Percentiles rank a stretch among this genome's conserved stretches.
phyloP scores from a whole-genome alignment of 2,797 vertebrate species.

The Chelmon rostratus region DNA sequence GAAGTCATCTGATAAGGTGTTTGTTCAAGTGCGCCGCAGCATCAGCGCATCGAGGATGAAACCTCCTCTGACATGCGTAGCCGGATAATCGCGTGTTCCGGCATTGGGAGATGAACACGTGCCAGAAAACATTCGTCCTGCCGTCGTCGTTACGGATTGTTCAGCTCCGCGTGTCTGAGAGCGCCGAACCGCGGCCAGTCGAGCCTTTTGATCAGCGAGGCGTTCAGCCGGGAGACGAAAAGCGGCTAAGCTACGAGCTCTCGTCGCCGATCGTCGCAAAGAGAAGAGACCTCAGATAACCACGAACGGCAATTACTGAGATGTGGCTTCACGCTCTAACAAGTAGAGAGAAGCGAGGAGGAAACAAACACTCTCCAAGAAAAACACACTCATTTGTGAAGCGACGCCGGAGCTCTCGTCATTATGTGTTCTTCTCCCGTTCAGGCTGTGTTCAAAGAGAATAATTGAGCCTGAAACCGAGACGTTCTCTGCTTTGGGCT shows the following conservation, averaged over 20 bases:
- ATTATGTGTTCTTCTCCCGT: neutral
- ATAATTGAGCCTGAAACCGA: neutral
- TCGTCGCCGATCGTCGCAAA: neutral
- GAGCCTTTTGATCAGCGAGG: slow-evolving; percentile 22
- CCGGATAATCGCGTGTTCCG: slow-evolving; percentile 28
- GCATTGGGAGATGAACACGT: slow-evolving; percentile 9
- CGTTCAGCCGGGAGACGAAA: slow-evolving; percentile 27
- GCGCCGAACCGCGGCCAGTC: neutral
- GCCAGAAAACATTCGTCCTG: slow-evolving; percentile 25
- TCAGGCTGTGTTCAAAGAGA: neutral
- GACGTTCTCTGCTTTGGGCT: neutral
- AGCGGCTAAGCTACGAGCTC: neutral
- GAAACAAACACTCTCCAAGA: slow-evolving; percentile 33
- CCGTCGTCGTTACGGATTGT: neutral
- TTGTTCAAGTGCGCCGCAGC: slow-evolving; percentile 19
- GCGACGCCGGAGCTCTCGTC: neutral
- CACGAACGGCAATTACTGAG: slow-evolving; percentile 39
- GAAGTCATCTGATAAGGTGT: slow-evolving; percentile 14
- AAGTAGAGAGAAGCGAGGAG: neutral
- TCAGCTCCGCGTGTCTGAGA: slow-evolving; percentile 15
- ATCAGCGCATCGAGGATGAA: neutral
- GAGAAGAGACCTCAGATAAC: neutral
- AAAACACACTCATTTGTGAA: neutral
- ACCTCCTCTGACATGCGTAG: slow-evolving; percentile 13
- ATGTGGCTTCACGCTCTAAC: slow-evolving; percentile 1